Percentiles rank a stretch among this genome's conserved stretches.
Conservation (phyloP, 2,888 invertebrate species). For the Lomographa bimaculata region DNA sequence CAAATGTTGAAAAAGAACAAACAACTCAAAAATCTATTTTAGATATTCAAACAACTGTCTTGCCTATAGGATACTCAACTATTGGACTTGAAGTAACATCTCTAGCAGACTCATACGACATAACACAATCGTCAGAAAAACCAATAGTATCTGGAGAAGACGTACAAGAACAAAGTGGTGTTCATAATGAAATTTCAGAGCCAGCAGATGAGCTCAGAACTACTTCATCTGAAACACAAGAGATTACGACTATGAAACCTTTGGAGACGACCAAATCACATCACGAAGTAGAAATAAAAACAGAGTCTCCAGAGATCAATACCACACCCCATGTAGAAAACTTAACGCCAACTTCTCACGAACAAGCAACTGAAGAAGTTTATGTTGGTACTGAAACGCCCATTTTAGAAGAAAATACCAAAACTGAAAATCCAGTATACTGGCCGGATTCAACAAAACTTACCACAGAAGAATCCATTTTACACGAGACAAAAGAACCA, state of each 20-base stretch:
- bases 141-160: conserved; percentile 5
- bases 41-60: conserved; percentile 1
- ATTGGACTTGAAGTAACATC: background rate
- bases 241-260: conserved; percentile 18
- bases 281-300: conserved; percentile 10
- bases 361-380: conserved; percentile 1
- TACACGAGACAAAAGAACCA: too few species aligned
- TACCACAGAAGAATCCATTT: too few species aligned
- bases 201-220: conserved; percentile 12
- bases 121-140: conserved; percentile 13
- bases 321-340: conserved; percentile 11
- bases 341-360: background rate
- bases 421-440: too few species aligned
- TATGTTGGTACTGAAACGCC: background rate
- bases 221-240: conserved; percentile 8
- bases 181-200: conserved; percentile 11
- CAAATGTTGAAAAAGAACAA: conserved; percentile 2
- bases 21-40: background rate
- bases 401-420: too few species aligned
- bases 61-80: too few species aligned
- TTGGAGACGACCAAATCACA: conserved; percentile 2
- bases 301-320: conserved; percentile 15
- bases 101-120: conserved; percentile 9
- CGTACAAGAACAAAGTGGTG: conserved; percentile 2
- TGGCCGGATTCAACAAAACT: too few species aligned